Evolutionary conservation across 2,888 invertebrate genomes (phyloP), one percentile per base, ranked within the genome.

Genomic region (Caenorhabditis virilis): DNA sequence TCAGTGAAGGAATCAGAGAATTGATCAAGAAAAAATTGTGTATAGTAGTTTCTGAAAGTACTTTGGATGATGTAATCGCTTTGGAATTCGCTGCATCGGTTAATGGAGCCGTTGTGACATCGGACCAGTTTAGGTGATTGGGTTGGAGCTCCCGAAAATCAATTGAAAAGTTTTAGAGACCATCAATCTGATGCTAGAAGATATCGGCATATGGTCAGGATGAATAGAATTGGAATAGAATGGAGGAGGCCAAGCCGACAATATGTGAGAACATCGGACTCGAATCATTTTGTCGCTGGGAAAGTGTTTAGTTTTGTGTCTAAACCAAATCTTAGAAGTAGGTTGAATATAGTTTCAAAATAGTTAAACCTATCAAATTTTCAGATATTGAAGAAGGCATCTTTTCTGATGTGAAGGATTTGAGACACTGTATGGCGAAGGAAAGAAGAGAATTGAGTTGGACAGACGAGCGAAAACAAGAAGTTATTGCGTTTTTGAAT

Each of bases 91-190:
- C 65, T 0, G 42, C 51, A 2, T 41, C 54, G 20, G n/a, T 56
- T 1, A 59, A 65, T 42, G 65, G 65, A 26, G 30, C 60, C n/a
- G 59, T 65, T 16, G 3, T 60, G 2, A 45, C 59, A n/a, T 26
- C 48, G 3, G 59, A 65, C 36, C 27, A 43, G 13, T 59, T 51
- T 38, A 23, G 35, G 47, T 46, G n/a, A 43, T 5, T 5, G 3
- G 26, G n/a, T n/a, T n/a, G n/a, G n/a, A n/a, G n/a, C n/a, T n/a
- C n/a, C n/a, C n/a, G n/a, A n/a, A n/a, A n/a, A n/a, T n/a, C n/a
- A n/a, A n/a, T n/a, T n/a, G n/a, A n/a, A n/a, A n/a, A n/a, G n/a
- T n/a, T n/a, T n/a, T n/a, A 46, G 62, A 23, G 62, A 62, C 35
- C 62, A 62, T 30, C 35, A 46, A 16, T 18, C 2, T 2, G 16